Conservation (phyloP, 92 coral and sea anemone genomes). For the Palythoa heliodiscus region DNA sequence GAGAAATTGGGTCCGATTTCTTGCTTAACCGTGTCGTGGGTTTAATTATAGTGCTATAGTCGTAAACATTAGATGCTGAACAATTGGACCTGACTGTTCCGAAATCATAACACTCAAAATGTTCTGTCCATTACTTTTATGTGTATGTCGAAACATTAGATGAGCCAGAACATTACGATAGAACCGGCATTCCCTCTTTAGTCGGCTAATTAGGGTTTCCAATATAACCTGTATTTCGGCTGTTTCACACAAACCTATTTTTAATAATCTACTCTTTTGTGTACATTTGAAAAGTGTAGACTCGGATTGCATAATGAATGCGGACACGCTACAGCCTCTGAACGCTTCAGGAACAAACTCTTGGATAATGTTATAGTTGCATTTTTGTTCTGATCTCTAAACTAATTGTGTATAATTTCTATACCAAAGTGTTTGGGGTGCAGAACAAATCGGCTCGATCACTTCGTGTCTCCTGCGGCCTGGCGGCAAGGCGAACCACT, state of each 20-base stretch:
- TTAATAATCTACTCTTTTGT: conserved; percentile 91
- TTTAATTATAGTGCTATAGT: conserved; percentile 66
- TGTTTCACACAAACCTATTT: conserved; percentile 82
- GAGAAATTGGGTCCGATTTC: conserved; percentile 48
- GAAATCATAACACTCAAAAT: conserved; percentile 53
- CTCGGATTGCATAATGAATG: conserved; percentile 40
- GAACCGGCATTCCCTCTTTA: conserved; percentile 21
- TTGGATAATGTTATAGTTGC: conserved; percentile 29
- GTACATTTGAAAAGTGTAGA: conserved; percentile 85
- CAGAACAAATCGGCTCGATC: conserved; percentile 66
- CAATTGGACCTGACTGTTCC: conserved; percentile 79
- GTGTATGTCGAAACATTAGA: conserved; percentile 17
- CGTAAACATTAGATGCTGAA: conserved; percentile 78
- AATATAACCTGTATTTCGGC: conserved; percentile 79
- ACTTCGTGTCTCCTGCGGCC: conserved; percentile 67
- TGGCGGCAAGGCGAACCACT: conserved; percentile 82
- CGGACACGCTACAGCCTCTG: conserved; percentile 47
- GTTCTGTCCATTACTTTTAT: conserved; percentile 37
- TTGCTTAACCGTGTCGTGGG: conserved; percentile 41
- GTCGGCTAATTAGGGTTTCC: conserved; percentile 79
- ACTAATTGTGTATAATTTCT: conserved; percentile 37
- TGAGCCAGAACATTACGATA: not conserved
- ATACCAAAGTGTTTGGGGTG: conserved; percentile 48
- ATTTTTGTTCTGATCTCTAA: conserved; percentile 25
- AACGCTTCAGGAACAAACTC: conserved; percentile 37